These are phyloP conservation scores for Coelopa pilipes DNA, from an alignment of 2,888 invertebrate species.

Conservation along the genomic window DNA sequence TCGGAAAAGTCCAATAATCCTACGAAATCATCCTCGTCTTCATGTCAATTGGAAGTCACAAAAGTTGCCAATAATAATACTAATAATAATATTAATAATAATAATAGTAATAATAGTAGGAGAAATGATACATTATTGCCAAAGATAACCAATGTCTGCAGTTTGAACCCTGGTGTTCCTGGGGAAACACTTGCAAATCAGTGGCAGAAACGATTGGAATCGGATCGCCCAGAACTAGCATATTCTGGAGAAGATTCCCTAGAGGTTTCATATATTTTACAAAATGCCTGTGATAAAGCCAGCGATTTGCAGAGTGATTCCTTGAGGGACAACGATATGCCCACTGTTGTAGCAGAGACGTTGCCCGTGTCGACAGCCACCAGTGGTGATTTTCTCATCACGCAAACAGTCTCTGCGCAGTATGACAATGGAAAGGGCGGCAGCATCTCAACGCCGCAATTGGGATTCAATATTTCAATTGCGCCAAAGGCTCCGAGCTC, in stretches of 20 bases:
- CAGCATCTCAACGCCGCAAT: slow-evolving; percentile 18
- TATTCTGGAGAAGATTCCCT: slow-evolving; percentile 41
- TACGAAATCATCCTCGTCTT: too few relatives aligned
- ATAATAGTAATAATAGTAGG: too few relatives aligned
- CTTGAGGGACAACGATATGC: slow-evolving; percentile 39
- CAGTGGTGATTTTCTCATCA: slow-evolving; percentile 46
- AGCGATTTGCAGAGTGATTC: neutral
- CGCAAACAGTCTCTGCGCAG: slow-evolving; percentile 52
- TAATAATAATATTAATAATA: too few relatives aligned
- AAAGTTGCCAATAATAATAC: too few relatives aligned
- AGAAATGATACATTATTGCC: slow-evolving; percentile 3
- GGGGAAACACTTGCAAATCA: neutral
- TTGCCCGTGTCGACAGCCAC: slow-evolving; percentile 46
- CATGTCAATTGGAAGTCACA: too few relatives aligned
- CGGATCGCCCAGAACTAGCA: slow-evolving; percentile 40
- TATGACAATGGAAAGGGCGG: slow-evolving; percentile 46
- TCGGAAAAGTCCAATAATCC: neutral
- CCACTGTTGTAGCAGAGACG: slow-evolving; percentile 47
- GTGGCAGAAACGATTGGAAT: slow-evolving; percentile 44
- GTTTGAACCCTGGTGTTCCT: slow-evolving; percentile 37
- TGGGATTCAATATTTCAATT: slow-evolving; percentile 52
- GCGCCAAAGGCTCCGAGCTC: slow-evolving; percentile 34
- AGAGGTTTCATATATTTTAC: slow-evolving; percentile 43
- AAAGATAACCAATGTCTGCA: slow-evolving; percentile 45
- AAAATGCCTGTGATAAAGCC: slow-evolving; percentile 30